phyloP scores from a whole-genome alignment of 2,797 vertebrate species.

The Sylvia borin region DNA sequence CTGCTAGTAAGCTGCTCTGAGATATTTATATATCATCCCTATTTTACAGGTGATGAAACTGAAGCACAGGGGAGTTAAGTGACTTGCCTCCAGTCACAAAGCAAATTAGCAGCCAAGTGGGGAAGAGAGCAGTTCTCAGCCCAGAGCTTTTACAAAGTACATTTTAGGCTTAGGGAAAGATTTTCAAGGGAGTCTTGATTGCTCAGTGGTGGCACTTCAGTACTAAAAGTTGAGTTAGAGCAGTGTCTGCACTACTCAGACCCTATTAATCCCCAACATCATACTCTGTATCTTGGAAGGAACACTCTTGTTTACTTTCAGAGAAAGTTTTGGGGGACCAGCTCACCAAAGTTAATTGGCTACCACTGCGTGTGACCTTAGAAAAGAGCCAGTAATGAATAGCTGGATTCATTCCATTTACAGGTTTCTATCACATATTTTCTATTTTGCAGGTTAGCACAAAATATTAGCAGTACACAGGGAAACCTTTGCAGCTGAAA shows the following conservation, averaged over 20 bases:
- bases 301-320: background rate
- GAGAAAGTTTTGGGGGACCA: background rate
- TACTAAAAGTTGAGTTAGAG: constrained; percentile 32
- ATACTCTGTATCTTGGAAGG: background rate
- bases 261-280: background rate
- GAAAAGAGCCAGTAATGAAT: background rate
- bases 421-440: background rate
- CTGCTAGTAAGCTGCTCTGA: constrained; percentile 7
- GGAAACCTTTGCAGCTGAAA: background rate
- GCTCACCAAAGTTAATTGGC: background rate
- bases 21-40: background rate
- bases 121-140: constrained; percentile 19
- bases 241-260: background rate
- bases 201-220: background rate
- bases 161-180: constrained; percentile 24
- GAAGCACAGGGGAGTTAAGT: constrained; percentile 37
- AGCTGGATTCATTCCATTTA: background rate
- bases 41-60: constrained; percentile 55
- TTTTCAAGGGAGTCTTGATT: constrained; percentile 40
- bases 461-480: background rate
- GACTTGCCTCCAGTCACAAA: constrained; percentile 48
- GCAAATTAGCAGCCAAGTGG: constrained; percentile 34
- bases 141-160: constrained; percentile 28
- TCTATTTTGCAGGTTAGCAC: background rate
- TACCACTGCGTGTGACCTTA: background rate